Percentiles rank a stretch among this genome's conserved stretches.
Conservation (phyloP, 2,888 invertebrate species). For the Limnephilus rhombicus region DNA sequence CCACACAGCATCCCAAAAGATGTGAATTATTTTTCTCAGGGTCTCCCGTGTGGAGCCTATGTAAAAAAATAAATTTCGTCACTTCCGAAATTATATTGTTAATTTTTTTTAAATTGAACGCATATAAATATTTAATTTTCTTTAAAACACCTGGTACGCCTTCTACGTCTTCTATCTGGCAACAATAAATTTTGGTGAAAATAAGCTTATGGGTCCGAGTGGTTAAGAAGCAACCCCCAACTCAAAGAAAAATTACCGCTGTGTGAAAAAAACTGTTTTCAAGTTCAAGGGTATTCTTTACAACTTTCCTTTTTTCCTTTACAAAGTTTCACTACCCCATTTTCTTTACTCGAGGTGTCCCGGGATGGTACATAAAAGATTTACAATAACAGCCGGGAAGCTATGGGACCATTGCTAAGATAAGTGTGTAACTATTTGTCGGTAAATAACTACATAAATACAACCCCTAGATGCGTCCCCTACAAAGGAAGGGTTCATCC, state of each 20-base stretch:
- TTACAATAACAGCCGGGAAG: conserved; percentile 29
- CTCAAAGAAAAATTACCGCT: not conserved
- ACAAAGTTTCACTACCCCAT: not conserved
- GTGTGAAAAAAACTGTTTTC: not conserved
- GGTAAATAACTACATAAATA: conserved; percentile 42
- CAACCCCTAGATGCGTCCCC: not conserved
- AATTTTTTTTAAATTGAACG: too few relatives aligned
- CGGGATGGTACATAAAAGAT: conserved; percentile 17
- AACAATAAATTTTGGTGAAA: too few relatives aligned
- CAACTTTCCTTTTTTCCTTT: not conserved
- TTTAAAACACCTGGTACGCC: too few relatives aligned
- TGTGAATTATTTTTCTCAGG: too few relatives aligned
- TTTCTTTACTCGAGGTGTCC: conserved; percentile 2
- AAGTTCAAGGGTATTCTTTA: not conserved
- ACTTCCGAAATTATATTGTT: too few relatives aligned
- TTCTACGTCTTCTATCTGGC: too few relatives aligned
- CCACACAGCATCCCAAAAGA: too few relatives aligned
- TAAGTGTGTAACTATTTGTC: conserved; percentile 54
- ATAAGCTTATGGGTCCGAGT: too few relatives aligned
- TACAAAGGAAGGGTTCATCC: conserved; percentile 46
- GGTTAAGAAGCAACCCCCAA: too few relatives aligned
- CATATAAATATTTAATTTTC: too few relatives aligned
- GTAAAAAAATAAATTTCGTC: too few relatives aligned
- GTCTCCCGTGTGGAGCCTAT: too few relatives aligned
- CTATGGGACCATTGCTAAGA: conserved; percentile 40